Evolutionary conservation across 2,113 vertebrate species (phyloP).

Genomic region (Typhlomys cinereus): DNA sequence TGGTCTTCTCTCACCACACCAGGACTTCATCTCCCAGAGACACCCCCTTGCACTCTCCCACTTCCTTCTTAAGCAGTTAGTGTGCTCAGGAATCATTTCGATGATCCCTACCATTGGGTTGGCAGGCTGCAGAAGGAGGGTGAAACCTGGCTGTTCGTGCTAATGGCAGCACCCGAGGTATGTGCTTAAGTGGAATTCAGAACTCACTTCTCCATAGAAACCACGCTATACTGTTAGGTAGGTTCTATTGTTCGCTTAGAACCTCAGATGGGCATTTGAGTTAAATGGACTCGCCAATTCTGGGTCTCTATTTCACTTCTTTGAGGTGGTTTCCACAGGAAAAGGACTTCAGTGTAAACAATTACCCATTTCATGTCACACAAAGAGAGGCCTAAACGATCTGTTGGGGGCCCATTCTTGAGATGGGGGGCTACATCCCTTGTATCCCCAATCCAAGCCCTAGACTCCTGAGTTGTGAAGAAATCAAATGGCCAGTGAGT

Average conservation of each 20-base stretch:
- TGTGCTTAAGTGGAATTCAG: constrained; percentile 17
- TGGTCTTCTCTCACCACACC: background rate
- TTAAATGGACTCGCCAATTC: background rate
- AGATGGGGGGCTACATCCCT: background rate
- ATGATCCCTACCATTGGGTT: constrained; percentile 51
- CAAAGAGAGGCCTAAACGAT: background rate
- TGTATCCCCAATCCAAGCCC: background rate
- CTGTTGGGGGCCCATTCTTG: background rate
- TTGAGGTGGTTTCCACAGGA: background rate
- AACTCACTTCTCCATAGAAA: constrained; percentile 50
- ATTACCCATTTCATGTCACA: background rate
- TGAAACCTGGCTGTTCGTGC: constrained; percentile 12
- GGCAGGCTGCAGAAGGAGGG: background rate
- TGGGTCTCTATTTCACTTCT: background rate
- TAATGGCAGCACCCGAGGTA: background rate
- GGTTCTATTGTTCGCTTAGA: constrained; percentile 50
- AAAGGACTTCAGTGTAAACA: background rate
- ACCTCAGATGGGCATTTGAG: background rate
- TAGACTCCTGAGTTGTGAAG: background rate
- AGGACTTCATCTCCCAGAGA: background rate
- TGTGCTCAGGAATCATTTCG: background rate
- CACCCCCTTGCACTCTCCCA: background rate
- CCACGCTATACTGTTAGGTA: background rate
- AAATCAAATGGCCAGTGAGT: background rate
- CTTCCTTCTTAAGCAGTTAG: background rate